Percentiles rank a stretch among this genome's conserved stretches.
These are phyloP conservation scores for Scolopax mira DNA, from an alignment of 2,113 vertebrate genomes.

Conservation along the genomic window DNA sequence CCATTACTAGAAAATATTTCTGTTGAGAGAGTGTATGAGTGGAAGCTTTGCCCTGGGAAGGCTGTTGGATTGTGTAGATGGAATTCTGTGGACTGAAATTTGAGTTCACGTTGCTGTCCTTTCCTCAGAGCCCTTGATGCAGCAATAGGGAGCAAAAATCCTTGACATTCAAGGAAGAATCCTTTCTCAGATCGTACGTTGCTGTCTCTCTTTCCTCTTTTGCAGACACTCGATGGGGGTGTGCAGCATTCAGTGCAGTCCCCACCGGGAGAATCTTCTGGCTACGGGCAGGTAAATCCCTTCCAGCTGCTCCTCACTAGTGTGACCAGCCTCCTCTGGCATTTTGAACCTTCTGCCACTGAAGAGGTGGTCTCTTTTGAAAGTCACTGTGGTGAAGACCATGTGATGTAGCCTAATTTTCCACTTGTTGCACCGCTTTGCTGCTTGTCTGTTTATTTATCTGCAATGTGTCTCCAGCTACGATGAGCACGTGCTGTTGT, in stretches of 20 bases:
- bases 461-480: slow-evolving; percentile 75
- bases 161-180: neutral
- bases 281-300: slow-evolving; percentile 90
- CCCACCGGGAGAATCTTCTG: slow-evolving; percentile 84
- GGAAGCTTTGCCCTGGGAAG: neutral
- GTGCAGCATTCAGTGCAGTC: slow-evolving; percentile 92
- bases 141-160: neutral
- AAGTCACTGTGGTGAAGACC: neutral
- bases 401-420: accelerated
- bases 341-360: accelerated
- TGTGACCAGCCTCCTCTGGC: neutral
- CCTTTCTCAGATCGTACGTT: accelerated
- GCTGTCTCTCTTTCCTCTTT: neutral
- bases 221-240: slow-evolving; percentile 92
- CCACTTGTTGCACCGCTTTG: neutral
- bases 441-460: neutral
- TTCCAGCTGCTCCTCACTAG: neutral
- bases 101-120: neutral
- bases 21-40: neutral
- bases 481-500: slow-evolving; percentile 88
- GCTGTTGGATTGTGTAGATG: neutral
- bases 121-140: neutral
- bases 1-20: neutral
- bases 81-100: neutral
- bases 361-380: neutral